These are phyloP conservation scores for Caenorhabditis panamensis DNA, from an alignment of 2,888 invertebrate species.

Conservation along the genomic window DNA sequence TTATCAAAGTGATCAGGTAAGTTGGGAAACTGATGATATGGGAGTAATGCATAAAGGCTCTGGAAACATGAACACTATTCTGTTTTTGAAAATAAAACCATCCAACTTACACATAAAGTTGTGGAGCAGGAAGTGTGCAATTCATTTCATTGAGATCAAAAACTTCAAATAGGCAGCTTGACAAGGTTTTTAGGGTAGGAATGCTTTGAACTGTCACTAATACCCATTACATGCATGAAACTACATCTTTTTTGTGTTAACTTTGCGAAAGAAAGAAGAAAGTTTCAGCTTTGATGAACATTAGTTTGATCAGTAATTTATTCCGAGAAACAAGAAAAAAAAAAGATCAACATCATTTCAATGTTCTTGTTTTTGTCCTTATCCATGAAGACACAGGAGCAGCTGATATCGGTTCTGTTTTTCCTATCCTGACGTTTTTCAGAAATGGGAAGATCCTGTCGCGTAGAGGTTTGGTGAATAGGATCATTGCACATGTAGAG, in stretches of 20 bases:
- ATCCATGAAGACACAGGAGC: too few relatives aligned
- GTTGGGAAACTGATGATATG: neutral
- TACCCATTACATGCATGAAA: neutral
- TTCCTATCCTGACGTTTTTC: neutral
- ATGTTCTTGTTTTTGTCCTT: too few relatives aligned
- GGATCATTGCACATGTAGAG: constrained; percentile 11
- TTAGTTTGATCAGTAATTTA: too few relatives aligned
- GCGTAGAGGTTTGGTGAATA: constrained; percentile 10
- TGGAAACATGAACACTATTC: neutral
- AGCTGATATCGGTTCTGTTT: neutral
- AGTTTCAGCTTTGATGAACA: too few relatives aligned
- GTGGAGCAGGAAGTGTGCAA: neutral
- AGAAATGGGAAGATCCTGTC: neutral
- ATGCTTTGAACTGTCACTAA: neutral
- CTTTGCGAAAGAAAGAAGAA: too few relatives aligned
- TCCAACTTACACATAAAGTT: neutral
- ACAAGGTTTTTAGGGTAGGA: neutral
- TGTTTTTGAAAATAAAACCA: neutral
- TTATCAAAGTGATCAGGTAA: neutral
- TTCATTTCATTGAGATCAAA: neutral
- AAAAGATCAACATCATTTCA: too few relatives aligned
- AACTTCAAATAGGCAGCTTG: too few relatives aligned
- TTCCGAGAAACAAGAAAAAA: too few relatives aligned
- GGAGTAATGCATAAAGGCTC: neutral
- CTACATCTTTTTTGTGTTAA: neutral